A percentile compares a stretch with the other conserved stretches of the same genome.
Conservation (phyloP, 2,888 invertebrate genomes). For the Tachystola acroxantha region DNA sequence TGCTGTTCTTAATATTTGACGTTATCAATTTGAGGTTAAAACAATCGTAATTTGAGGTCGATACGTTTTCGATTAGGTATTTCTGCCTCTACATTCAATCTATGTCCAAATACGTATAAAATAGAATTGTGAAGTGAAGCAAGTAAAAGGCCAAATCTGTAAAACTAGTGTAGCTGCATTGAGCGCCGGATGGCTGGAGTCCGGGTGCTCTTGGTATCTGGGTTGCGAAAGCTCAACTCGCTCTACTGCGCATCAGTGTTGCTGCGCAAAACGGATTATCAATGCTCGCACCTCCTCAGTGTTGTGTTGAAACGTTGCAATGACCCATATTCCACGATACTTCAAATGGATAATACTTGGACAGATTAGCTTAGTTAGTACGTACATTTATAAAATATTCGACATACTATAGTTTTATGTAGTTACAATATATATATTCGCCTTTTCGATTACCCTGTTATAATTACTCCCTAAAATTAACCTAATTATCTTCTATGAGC, state of each 20-base stretch:
- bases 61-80: too few species aligned
- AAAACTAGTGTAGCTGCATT: neutral
- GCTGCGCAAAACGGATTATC: constrained; percentile 48
- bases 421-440: too few species aligned
- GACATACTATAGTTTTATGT: too few species aligned
- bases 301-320: constrained; percentile 30
- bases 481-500: too few species aligned
- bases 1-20: neutral
- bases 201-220: constrained; percentile 30
- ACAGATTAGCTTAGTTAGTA: neutral
- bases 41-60: too few species aligned
- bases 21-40: neutral
- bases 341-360: constrained; percentile 11
- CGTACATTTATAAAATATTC: neutral
- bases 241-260: constrained; percentile 59
- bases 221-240: constrained; percentile 55
- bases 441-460: too few species aligned
- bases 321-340: constrained; percentile 11
- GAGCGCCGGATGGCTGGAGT: neutral
- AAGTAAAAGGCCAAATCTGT: neutral
- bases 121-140: too few species aligned
- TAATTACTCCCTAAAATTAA: too few species aligned
- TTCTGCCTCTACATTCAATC: too few species aligned
- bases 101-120: too few species aligned
- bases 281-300: constrained; percentile 34